Evolutionary conservation across 2,888 invertebrate genomes (phyloP).

Genomic region (Lasioglossum calceatum): DNA sequence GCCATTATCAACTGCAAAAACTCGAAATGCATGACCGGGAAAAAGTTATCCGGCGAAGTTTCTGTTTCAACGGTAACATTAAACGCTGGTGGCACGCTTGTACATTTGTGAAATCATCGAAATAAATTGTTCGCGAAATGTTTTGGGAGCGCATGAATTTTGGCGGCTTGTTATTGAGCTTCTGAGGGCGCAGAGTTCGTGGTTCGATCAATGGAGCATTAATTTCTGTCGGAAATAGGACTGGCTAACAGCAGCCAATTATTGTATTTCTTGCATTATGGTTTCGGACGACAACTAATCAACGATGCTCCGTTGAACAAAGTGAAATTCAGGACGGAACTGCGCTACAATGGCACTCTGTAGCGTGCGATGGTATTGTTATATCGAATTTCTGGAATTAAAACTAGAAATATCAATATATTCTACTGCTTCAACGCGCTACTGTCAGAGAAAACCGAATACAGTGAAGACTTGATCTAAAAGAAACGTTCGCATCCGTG

Average conservation of each 20-base stretch:
- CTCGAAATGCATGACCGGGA: not conserved
- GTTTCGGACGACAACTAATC: slow-evolving; percentile 44
- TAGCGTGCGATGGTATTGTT: no score
- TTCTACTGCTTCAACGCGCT: not conserved
- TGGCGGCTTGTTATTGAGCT: not conserved
- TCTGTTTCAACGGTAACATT: not conserved
- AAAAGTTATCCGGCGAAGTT: not conserved
- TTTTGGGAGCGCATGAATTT: not conserved
- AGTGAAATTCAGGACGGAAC: slow-evolving; percentile 35
- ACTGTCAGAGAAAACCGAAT: not conserved
- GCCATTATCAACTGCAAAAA: not conserved
- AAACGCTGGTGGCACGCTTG: not conserved
- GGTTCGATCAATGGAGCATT: slow-evolving; percentile 55
- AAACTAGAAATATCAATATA: not conserved
- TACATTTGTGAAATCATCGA: not conserved
- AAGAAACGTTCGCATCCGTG: no score
- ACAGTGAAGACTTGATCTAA: no score
- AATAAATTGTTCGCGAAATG: not conserved
- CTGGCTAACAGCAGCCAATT: slow-evolving; percentile 6
- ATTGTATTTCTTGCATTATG: slow-evolving; percentile 43
- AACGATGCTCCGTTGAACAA: slow-evolving; percentile 37
- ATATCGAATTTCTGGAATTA: not conserved
- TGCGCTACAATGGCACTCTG: no score
- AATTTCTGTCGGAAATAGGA: slow-evolving; percentile 41
- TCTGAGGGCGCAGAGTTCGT: not conserved